phyloP scores from a whole-genome alignment of 2,888 invertebrate species.

The Stenchaetothrips biformis region DNA sequence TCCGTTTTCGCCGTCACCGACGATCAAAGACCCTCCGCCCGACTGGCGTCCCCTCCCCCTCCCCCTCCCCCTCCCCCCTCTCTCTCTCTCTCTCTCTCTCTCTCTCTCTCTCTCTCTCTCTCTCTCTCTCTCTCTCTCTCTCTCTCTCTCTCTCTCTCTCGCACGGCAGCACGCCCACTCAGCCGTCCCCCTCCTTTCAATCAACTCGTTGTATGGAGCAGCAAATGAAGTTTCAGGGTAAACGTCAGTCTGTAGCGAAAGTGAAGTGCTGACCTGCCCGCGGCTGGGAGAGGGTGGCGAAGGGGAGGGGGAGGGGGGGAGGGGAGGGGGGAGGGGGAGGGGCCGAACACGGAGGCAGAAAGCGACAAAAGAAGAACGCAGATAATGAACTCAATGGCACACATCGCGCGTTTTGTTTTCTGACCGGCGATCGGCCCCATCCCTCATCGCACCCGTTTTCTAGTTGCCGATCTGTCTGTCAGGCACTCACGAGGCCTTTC shows the following conservation, averaged over 20 bases:
- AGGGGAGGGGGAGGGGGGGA: not conserved
- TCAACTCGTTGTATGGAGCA: constrained; percentile 21
- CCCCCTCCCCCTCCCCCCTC: not conserved
- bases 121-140: not conserved
- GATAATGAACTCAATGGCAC: not conserved
- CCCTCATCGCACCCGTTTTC: too few relatives aligned
- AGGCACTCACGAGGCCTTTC: too few relatives aligned
- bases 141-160: not conserved
- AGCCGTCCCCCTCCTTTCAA: not conserved
- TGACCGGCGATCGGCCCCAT: not conserved
- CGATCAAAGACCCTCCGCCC: not conserved
- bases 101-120: not conserved
- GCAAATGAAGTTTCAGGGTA: constrained; percentile 24
- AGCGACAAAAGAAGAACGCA: not conserved
- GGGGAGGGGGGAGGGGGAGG: not conserved
- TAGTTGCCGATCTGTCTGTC: not conserved
- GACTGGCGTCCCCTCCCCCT: not conserved
- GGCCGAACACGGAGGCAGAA: not conserved
- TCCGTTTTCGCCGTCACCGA: constrained; percentile 5
- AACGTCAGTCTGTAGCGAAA: constrained; percentile 24
- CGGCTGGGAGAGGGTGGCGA: not conserved
- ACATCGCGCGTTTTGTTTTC: not conserved
- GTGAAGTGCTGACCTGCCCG: constrained; percentile 20
- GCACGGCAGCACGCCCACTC: not conserved
- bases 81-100: not conserved